These are phyloP conservation scores for Spisula subtruncata DNA, from an alignment of 2,888 invertebrate species.

Conservation along the genomic window DNA sequence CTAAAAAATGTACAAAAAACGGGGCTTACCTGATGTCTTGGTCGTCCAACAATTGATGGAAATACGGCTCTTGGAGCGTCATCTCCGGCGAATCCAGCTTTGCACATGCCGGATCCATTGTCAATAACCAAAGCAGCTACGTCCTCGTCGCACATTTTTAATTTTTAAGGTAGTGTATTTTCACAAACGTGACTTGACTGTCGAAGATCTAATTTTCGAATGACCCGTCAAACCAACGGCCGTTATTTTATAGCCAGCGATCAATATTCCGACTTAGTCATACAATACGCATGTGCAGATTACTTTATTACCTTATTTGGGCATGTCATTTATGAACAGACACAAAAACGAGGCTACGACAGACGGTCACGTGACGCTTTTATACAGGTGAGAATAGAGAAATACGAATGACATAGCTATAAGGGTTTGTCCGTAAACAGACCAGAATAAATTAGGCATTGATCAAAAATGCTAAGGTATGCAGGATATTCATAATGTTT, in stretches of 20 bases:
- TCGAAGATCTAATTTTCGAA: slow-evolving; percentile 39
- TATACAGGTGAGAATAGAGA: slow-evolving; percentile 54
- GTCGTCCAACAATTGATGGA: slow-evolving; percentile 83
- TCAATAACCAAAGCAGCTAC: slow-evolving; percentile 90
- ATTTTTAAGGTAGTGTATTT: slow-evolving; percentile 30
- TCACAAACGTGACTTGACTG: slow-evolving; percentile 30
- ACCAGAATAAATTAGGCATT: slow-evolving; percentile 25
- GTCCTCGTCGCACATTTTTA: slow-evolving; percentile 77
- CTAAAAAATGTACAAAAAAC: background rate
- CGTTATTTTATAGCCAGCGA: slow-evolving; percentile 49
- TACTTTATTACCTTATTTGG: slow-evolving; percentile 58
- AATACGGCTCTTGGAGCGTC: slow-evolving; percentile 83
- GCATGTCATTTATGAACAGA: background rate
- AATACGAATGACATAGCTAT: slow-evolving; percentile 20
- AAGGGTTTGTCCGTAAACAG: slow-evolving; percentile 26
- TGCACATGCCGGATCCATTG: slow-evolving; percentile 93
- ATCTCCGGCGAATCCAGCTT: slow-evolving; percentile 84
- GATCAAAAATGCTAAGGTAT: slow-evolving; percentile 21
- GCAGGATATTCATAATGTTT: background rate
- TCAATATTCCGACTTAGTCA: slow-evolving; percentile 39
- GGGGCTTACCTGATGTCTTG: slow-evolving; percentile 80
- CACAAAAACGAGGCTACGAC: background rate
- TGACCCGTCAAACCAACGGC: slow-evolving; percentile 42
- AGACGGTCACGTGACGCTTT: slow-evolving; percentile 45
- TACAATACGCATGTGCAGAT: slow-evolving; percentile 60